Evolutionary conservation across 2,888 invertebrate genomes (phyloP).

Genomic region (Ichneumoninae sp.): DNA sequence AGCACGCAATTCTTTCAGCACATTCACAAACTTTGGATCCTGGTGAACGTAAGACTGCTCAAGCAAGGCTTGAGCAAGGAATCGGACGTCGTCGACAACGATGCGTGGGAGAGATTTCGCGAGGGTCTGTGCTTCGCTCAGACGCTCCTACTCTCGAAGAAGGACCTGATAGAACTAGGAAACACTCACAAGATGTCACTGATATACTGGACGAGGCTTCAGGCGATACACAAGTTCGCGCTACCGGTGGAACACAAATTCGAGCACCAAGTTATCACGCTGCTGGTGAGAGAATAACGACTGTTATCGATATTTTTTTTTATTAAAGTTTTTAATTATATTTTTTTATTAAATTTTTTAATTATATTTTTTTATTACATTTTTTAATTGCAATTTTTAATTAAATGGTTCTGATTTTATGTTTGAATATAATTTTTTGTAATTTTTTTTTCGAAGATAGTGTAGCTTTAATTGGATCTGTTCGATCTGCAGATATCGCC

Average conservation of each 20-base stretch:
- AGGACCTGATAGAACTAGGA: constrained; percentile 80
- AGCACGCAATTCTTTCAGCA: constrained; percentile 83
- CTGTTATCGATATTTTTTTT: background rate
- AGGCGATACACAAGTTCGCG: constrained; percentile 71
- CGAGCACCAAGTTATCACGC: constrained; percentile 79
- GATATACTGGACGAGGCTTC: constrained; percentile 82
- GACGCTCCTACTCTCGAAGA: constrained; percentile 80
- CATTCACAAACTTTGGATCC: constrained; percentile 85
- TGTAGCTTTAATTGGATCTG: background rate
- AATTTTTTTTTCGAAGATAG: too few species aligned
- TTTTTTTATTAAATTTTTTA: background rate
- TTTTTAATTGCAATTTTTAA: background rate
- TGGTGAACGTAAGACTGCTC: constrained; percentile 82
- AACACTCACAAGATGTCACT: constrained; percentile 82
- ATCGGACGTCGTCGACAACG: constrained; percentile 66
- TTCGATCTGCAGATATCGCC: constrained; percentile 86
- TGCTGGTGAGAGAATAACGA: constrained; percentile 76
- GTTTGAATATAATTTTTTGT: constrained; percentile 34
- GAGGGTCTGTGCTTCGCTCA: constrained; percentile 80
- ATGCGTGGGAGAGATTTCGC: constrained; percentile 80
- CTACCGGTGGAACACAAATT: constrained; percentile 72
- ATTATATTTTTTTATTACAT: background rate
- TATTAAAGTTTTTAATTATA: background rate
- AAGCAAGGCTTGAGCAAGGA: constrained; percentile 72
- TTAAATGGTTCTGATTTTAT: background rate